Evolutionary conservation across 2,113 vertebrate species (phyloP).

Genomic region (Charadrius vociferus): DNA sequence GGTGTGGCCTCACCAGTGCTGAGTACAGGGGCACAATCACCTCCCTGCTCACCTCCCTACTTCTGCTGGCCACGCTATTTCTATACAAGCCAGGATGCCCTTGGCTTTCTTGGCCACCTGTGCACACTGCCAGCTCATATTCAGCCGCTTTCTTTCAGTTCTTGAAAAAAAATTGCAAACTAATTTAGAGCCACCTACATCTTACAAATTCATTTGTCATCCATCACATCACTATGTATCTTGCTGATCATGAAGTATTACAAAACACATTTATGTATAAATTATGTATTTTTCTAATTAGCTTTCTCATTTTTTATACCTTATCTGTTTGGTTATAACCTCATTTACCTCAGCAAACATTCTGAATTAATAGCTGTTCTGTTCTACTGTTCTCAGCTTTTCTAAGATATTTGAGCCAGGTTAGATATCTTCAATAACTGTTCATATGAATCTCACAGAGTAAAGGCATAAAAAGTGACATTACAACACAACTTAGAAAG

Average conservation of each 20-base stretch:
- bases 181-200: not conserved
- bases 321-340: not conserved
- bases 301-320: not conserved
- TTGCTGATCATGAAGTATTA: not conserved
- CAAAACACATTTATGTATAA: not conserved
- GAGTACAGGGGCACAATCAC: too few species aligned
- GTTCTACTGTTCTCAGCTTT: not conserved
- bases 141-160: not conserved
- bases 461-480: not conserved
- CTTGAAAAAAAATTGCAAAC: not conserved
- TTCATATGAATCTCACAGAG: not conserved
- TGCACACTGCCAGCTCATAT: too few species aligned
- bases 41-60: too few species aligned
- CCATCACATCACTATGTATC: not conserved
- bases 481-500: not conserved
- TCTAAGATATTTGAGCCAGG: not conserved
- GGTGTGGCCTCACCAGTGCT: too few species aligned
- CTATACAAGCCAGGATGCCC: too few species aligned
- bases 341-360: not conserved
- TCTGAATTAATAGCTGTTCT: not conserved
- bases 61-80: too few species aligned
- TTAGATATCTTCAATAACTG: not conserved
- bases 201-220: not conserved
- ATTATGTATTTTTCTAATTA: not conserved
- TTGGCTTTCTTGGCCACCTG: too few species aligned